A percentile compares a stretch with the other conserved stretches of the same genome.
phyloP scores from a whole-genome alignment of 2,888 invertebrate species.

The Drosophila colorata region DNA sequence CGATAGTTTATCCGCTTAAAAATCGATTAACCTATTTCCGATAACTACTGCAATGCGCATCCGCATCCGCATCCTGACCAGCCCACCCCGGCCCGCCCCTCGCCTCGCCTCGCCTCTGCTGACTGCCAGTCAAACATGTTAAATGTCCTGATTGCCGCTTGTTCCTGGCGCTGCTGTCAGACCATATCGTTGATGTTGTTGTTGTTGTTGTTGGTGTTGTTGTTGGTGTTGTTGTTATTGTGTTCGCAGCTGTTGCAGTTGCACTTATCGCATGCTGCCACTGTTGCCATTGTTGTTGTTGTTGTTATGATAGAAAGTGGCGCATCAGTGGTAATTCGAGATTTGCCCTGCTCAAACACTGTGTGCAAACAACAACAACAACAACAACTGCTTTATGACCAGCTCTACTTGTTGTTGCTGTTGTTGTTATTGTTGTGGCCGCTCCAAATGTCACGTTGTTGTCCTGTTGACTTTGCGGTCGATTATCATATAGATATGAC shows the following conservation, averaged over 20 bases:
- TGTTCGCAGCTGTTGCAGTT: constrained; percentile 31
- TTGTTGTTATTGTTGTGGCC: constrained; percentile 44
- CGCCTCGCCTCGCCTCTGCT: no score
- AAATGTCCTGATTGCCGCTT: constrained; percentile 55
- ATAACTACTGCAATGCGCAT: constrained; percentile 84
- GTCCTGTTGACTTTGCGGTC: constrained; percentile 68
- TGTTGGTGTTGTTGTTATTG: constrained; percentile 14
- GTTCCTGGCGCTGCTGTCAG: constrained; percentile 32
- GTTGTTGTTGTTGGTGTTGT: constrained; percentile 31
- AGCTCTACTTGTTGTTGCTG: constrained; percentile 35
- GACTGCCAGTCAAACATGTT: constrained; percentile 71
- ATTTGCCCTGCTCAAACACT: constrained; percentile 54
- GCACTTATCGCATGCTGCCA: constrained; percentile 23
- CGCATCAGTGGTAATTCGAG: constrained; percentile 66
- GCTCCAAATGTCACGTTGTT: constrained; percentile 41
- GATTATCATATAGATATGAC: constrained; percentile 68
- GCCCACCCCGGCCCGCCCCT: not conserved
- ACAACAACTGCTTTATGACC: constrained; percentile 23
- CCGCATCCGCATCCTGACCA: constrained; percentile 38
- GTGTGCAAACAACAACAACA: constrained; percentile 29
- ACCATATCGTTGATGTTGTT: constrained; percentile 24
- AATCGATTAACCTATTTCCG: constrained; percentile 84
- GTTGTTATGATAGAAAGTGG: constrained; percentile 75
- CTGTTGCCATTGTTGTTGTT: constrained; percentile 10
- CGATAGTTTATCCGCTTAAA: constrained; percentile 83